Conservation (phyloP, 2,113 vertebrate genomes). For the Saimiri boliviensis region DNA sequence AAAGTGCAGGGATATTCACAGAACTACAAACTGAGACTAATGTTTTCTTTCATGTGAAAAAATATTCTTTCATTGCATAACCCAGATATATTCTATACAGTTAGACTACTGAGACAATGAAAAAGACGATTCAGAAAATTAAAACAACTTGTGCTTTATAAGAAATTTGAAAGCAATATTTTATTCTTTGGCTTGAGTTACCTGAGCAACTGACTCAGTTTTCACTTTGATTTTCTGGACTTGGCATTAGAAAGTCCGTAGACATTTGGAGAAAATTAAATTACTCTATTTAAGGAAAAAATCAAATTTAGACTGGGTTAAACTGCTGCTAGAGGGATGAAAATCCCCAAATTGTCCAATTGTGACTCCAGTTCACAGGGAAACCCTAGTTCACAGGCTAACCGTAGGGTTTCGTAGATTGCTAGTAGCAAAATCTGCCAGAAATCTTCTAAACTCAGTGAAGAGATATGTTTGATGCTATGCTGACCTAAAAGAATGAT, state of each 20-base stretch:
- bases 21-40: not conserved
- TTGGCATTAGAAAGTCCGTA: constrained; percentile 19
- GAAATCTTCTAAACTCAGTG: not conserved
- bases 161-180: not conserved
- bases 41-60: not conserved
- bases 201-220: not conserved
- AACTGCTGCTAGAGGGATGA: constrained; percentile 3
- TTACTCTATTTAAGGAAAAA: constrained; percentile 41
- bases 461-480: not conserved
- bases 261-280: constrained; percentile 63
- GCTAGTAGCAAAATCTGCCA: not conserved
- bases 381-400: not conserved
- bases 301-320: constrained; percentile 47
- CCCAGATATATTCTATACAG: not conserved
- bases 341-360: constrained; percentile 18
- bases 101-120: not conserved
- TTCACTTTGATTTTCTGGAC: constrained; percentile 1
- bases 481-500: not conserved
- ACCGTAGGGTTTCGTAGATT: not conserved
- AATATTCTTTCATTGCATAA: not conserved
- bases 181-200: not conserved
- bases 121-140: not conserved
- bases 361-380: not conserved
- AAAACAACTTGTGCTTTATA: not conserved
- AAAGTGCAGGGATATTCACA: not conserved